phyloP scores from a whole-genome alignment of 2,888 invertebrate species.

The Synergus itoensis region DNA sequence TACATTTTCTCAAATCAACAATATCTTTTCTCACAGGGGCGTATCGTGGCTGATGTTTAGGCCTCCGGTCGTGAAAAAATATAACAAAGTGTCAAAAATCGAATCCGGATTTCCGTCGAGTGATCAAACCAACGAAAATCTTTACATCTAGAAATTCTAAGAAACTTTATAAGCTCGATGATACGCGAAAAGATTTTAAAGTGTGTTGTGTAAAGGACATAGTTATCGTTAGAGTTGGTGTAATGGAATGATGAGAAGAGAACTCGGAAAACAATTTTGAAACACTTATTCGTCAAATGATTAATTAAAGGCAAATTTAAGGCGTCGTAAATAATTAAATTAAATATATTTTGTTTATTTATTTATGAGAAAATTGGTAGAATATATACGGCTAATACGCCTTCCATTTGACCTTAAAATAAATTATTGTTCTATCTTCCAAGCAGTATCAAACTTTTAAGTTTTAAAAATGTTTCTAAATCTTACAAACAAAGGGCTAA shows the following conservation, averaged over 20 bases:
- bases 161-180: neutral
- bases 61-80: conserved; percentile 8
- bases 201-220: neutral
- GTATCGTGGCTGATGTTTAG: neutral
- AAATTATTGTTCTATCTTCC: neutral
- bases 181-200: neutral
- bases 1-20: neutral
- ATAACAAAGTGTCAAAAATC: neutral
- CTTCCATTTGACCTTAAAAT: neutral
- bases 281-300: neutral
- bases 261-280: neutral
- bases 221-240: neutral
- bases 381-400: too few species aligned
- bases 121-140: neutral
- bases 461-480: neutral
- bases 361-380: too few species aligned
- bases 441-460: neutral
- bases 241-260: neutral
- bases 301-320: neutral
- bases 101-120: neutral
- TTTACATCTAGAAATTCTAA: neutral
- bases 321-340: too few species aligned
- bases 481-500: neutral
- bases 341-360: too few species aligned
- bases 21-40: neutral